Conservation (phyloP, 2,797 vertebrate genomes). For the Helarctos malayanus region DNA sequence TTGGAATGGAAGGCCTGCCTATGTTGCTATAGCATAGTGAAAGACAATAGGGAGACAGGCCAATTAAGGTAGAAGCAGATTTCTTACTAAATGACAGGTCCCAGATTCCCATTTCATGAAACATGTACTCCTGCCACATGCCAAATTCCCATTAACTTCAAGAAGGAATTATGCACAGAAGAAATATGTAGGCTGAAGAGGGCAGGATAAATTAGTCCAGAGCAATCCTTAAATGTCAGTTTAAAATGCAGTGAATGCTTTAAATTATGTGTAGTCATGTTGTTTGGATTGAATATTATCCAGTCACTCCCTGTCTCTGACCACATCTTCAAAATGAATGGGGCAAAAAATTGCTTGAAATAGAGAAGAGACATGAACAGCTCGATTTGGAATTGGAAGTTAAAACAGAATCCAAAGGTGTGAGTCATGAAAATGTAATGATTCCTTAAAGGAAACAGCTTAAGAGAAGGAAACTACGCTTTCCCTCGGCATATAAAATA, state of each 20-base stretch:
- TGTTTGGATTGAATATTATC: constrained; percentile 74
- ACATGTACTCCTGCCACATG: constrained; percentile 72
- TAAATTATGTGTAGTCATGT: constrained; percentile 78
- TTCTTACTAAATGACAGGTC: constrained; percentile 76
- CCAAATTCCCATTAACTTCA: constrained; percentile 80
- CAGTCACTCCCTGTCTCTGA: constrained; percentile 37
- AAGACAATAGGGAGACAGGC: constrained; percentile 70
- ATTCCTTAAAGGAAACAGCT: constrained; percentile 54
- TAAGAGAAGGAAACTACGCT: constrained; percentile 43
- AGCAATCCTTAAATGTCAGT: constrained; percentile 73
- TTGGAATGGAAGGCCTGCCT: constrained; percentile 41
- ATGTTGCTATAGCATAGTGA: not conserved
- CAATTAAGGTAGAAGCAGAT: constrained; percentile 75
- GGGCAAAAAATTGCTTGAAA: constrained; percentile 70
- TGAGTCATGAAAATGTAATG: constrained; percentile 61
- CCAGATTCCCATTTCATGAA: constrained; percentile 78
- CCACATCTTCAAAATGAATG: constrained; percentile 69
- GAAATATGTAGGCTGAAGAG: constrained; percentile 74
- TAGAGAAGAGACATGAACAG: constrained; percentile 54
- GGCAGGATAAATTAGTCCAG: constrained; percentile 71
- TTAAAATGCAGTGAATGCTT: constrained; percentile 73
- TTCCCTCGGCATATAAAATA: constrained; percentile 39
- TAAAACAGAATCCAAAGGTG: constrained; percentile 40
- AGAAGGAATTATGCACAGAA: constrained; percentile 80
- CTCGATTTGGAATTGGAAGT: constrained; percentile 41